phyloP scores from a whole-genome alignment of 2,888 invertebrate genomes.

The Diplolepis rosae region DNA sequence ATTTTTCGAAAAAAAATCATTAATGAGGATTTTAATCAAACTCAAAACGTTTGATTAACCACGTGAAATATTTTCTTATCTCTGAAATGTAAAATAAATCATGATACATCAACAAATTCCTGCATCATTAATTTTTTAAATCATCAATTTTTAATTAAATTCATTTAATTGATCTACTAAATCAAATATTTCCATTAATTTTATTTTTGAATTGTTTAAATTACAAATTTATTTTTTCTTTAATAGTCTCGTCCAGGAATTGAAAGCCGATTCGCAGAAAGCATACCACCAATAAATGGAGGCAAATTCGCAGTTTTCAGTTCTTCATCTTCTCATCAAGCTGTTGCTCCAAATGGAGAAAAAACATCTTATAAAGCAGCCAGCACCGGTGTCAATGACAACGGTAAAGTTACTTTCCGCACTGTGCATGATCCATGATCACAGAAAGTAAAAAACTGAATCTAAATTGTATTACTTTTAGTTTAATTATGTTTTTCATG shows the following conservation, averaged over 20 bases:
- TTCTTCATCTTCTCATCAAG: conserved; percentile 78
- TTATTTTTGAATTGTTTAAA: too few species aligned
- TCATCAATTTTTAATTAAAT: neutral
- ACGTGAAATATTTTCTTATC: too few species aligned
- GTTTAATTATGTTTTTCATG: conserved; percentile 35
- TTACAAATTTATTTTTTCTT: neutral
- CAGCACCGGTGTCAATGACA: conserved; percentile 82
- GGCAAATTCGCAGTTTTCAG: conserved; percentile 77
- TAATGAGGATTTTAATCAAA: too few species aligned
- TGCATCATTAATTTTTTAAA: too few species aligned
- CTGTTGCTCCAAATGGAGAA: conserved; percentile 77
- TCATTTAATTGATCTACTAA: neutral
- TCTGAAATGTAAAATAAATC: too few species aligned
- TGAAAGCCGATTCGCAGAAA: conserved; percentile 38
- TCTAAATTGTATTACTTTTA: neutral
- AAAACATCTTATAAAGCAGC: conserved; percentile 76
- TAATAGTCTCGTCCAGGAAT: neutral
- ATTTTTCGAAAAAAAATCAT: too few species aligned
- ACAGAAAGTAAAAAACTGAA: neutral
- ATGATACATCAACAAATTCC: too few species aligned
- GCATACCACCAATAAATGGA: conserved; percentile 61
- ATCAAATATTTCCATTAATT: too few species aligned
- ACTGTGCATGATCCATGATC: conserved; percentile 73
- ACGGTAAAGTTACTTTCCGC: conserved; percentile 82
- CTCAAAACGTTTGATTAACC: too few species aligned